These are phyloP conservation scores for Halcyon leucocephala DNA, from an alignment of 2,797 vertebrate species.

Conservation along the genomic window DNA sequence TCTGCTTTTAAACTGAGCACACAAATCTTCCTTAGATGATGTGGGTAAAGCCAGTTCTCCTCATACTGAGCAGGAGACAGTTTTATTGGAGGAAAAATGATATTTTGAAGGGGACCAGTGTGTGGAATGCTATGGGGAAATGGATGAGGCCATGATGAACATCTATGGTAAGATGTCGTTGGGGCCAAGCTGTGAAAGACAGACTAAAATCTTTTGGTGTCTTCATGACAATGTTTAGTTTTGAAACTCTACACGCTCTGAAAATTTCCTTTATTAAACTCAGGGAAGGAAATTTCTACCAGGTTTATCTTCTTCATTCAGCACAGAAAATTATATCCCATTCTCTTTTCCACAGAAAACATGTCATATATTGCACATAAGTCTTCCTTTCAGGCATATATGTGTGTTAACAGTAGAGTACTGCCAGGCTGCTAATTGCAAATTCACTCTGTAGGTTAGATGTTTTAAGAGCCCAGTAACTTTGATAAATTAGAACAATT, in stretches of 20 bases:
- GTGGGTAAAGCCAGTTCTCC: neutral
- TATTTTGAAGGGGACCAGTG: neutral
- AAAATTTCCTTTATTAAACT: neutral
- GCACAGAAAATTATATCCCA: neutral
- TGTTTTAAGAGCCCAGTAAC: neutral
- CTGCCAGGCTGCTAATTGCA: neutral
- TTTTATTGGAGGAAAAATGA: neutral
- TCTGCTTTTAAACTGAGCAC: neutral
- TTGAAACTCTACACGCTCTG: neutral
- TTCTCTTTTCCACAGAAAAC: neutral
- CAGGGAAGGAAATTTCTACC: neutral
- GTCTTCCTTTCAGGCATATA: neutral
- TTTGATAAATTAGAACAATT: neutral
- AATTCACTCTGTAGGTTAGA: neutral
- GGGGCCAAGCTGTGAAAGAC: neutral
- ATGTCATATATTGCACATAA: rapidly evolving
- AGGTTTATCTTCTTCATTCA: neutral
- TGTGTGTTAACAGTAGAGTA: neutral
- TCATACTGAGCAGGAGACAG: neutral
- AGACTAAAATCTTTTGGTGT: neutral
- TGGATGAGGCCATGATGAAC: neutral
- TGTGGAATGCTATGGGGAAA: neutral
- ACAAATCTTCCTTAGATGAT: neutral
- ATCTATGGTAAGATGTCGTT: neutral
- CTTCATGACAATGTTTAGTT: neutral